phyloP scores from a whole-genome alignment of 1,140 invertebrate genomes.

The Drosophila auraria region DNA sequence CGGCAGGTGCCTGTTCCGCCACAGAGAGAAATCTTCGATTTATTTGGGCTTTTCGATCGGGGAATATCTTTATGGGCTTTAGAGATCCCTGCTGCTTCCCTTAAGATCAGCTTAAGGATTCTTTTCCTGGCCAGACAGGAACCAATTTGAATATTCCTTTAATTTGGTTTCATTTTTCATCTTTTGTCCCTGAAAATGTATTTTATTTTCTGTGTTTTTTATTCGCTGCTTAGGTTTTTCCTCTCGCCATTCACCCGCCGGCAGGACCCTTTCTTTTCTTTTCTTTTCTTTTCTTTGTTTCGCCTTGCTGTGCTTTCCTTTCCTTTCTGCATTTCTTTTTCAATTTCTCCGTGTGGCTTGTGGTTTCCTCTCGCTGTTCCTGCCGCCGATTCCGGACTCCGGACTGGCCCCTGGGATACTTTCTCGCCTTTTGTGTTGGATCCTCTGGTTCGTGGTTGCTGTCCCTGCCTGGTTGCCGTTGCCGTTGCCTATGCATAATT shows the following conservation, averaged over 20 bases:
- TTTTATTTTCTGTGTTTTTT: slow-evolving; percentile 9
- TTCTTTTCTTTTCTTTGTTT: slow-evolving; percentile 3
- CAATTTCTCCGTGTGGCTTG: slow-evolving; percentile 64
- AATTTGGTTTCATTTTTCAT: not conserved
- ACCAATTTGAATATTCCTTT: not conserved
- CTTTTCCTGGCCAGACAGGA: too few species aligned
- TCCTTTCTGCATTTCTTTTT: slow-evolving; percentile 42
- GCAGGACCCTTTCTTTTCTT: not conserved
- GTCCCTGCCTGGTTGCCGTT: slow-evolving; percentile 10
- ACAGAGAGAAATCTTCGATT: slow-evolving; percentile 6
- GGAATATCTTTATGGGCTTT: not conserved
- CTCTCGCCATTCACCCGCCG: not conserved
- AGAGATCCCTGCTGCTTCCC: too few species aligned
- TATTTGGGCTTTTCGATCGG: not conserved
- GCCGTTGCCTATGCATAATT: slow-evolving; percentile 79
- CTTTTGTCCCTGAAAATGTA: not conserved
- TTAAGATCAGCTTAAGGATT: too few species aligned
- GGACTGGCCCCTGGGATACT: slow-evolving; percentile 23
- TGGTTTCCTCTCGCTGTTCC: slow-evolving; percentile 57
- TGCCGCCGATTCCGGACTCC: slow-evolving; percentile 14
- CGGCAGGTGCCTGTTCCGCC: slow-evolving; percentile 18
- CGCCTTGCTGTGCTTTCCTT: not conserved
- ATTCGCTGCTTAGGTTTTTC: slow-evolving; percentile 4
- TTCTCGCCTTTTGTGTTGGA: slow-evolving; percentile 55
- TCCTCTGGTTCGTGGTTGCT: not conserved